These are phyloP conservation scores for Holothuria scabra DNA, from an alignment of 53 echinoderm and acorn worm species.

Conservation along the genomic window DNA sequence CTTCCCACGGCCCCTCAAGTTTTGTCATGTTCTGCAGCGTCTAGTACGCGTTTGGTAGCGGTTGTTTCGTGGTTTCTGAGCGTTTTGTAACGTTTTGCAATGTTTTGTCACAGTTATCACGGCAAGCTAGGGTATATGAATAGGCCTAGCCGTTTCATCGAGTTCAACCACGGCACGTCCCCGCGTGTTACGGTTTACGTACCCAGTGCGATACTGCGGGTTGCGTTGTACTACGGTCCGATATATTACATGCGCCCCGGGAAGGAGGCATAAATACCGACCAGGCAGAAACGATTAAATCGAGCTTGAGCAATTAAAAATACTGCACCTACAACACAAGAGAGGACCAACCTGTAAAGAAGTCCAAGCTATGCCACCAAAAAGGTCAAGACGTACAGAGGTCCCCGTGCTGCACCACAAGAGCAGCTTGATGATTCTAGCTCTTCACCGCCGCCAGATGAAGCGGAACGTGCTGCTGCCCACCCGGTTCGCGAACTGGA, in stretches of 20 bases:
- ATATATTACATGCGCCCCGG: not conserved
- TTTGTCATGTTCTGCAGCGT: not conserved
- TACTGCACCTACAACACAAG: too few relatives aligned
- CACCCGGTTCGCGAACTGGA: too few relatives aligned
- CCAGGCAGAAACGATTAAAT: not conserved
- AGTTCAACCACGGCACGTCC: slow-evolving; percentile 1
- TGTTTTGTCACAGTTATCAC: not conserved
- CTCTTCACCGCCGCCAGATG: too few relatives aligned
- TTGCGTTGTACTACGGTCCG: too few relatives aligned
- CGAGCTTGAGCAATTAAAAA: too few relatives aligned
- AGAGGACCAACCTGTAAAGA: too few relatives aligned
- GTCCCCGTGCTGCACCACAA: too few relatives aligned
- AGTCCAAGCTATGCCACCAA: too few relatives aligned
- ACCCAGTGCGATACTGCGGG: not conserved
- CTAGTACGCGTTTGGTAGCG: not conserved
- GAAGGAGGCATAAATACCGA: not conserved
- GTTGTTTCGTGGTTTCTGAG: not conserved
- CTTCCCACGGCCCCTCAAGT: not conserved
- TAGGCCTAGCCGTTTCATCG: not conserved
- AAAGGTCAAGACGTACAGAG: too few relatives aligned
- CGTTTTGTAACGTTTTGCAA: too few relatives aligned
- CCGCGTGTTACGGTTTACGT: not conserved
- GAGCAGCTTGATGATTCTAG: too few relatives aligned
- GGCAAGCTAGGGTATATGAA: not conserved
- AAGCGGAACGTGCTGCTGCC: too few relatives aligned